Evolutionary conservation across 2,113 vertebrate species (phyloP).

Genomic region (human): DNA sequence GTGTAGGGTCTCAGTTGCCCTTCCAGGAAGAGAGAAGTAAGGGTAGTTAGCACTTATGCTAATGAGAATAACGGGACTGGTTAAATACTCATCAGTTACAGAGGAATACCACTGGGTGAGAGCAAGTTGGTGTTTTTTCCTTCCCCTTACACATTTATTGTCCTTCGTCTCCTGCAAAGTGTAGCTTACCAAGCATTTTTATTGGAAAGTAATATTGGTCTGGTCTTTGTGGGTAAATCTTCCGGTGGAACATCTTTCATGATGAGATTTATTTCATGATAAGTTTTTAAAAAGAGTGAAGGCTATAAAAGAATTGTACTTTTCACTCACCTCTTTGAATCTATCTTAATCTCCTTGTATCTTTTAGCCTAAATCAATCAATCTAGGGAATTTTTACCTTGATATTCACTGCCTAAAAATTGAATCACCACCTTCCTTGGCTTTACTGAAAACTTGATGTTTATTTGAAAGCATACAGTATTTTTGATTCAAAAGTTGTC

Average conservation of each 20-base stretch:
- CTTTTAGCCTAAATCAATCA: not conserved
- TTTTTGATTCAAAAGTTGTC: not conserved
- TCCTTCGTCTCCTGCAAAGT: not conserved
- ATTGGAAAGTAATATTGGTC: not conserved
- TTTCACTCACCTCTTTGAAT: not conserved
- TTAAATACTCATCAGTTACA: constrained; percentile 23
- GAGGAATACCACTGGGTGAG: not conserved
- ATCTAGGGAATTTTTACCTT: not conserved
- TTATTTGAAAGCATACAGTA: not conserved
- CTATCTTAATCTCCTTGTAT: not conserved
- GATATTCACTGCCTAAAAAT: not conserved
- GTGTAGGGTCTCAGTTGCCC: not conserved
- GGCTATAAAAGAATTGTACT: not conserved
- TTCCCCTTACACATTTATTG: not conserved
- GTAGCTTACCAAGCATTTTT: not conserved
- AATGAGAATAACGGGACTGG: not conserved
- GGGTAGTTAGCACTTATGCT: constrained; percentile 28
- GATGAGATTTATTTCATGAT: not conserved
- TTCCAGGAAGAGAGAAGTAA: not conserved
- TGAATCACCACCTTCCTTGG: not conserved
- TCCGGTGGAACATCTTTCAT: not conserved
- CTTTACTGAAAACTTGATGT: not conserved
- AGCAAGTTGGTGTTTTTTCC: not conserved
- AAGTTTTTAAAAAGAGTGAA: not conserved
- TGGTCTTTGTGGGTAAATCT: not conserved